Base-by-base conservation (phyloP, 2,888 invertebrate genomes). In the Chalcosyrphus nemorum region DNA sequence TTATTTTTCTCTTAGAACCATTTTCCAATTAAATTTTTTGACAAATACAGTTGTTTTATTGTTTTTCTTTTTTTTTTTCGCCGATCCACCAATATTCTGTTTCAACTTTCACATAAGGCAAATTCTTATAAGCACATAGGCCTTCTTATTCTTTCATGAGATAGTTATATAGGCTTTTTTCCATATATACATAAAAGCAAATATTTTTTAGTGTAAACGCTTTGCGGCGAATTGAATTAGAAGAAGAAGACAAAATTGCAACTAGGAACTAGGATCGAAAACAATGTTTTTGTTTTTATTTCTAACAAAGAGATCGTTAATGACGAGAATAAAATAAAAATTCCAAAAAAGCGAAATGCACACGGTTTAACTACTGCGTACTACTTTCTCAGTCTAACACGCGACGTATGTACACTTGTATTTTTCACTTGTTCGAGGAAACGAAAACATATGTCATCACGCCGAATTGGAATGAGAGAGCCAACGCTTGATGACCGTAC, bases 361-460 rank as follows among this genome's bases (percentile, higher is more conserved):
- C 71, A 59, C 57, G 21, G 59, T 41, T n/a, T n/a, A n/a, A n/a
- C n/a, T n/a, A n/a, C n/a, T n/a, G n/a, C n/a, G n/a, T n/a, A n/a
- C n/a, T n/a, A n/a, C 52, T 71, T 35, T 43, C 57, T 65, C 65
- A 65, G 59, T 76, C 66, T 66, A 32, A 15, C n/a, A n/a, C 35
- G 32, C 24, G 13, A 19, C 21, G n/a, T 7, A 29, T n/a, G 13
- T 57, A 24, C 21, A 24, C 13, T 50, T 2, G n/a, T 32, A 24
- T 61, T 72, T 63, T 72, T 66, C 59, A 70, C 32, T 78, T 61
- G 47, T 63, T 68, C 63, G 24, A 24, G 24, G 78, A 43, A 77
- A 82, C 61, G 66, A 81, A 72, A 78, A 65, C 78, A 82, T 32
- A 75, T 70, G 77, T 65, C 52, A 76, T 61, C 59, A 24, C 24